A percentile compares a stretch with the other conserved stretches of the same genome.
phyloP scores from a whole-genome alignment of 1,140 invertebrate genomes.

The Thaumetopoea pityocampa region DNA sequence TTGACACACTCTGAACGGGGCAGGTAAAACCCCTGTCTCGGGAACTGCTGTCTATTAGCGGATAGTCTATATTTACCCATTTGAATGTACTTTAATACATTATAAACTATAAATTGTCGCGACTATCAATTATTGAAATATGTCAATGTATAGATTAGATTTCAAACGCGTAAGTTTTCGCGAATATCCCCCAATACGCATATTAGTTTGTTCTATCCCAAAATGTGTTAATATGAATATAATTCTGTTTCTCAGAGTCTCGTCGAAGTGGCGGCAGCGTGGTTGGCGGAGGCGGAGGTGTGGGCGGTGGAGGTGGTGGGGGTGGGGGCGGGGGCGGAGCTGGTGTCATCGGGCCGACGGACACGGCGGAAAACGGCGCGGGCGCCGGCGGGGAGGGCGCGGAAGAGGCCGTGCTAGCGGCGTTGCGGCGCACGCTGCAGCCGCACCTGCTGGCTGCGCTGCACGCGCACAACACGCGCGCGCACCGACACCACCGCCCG shows the following conservation, averaged over 20 bases:
- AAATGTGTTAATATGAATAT: too few relatives aligned
- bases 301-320: conserved; percentile 12
- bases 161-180: too few relatives aligned
- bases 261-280: conserved; percentile 27
- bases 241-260: conserved; percentile 34
- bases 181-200: too few relatives aligned
- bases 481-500: conserved; percentile 27
- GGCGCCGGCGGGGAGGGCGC: conserved; percentile 45
- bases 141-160: too few relatives aligned
- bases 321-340: conserved; percentile 4
- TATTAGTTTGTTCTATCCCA: too few relatives aligned
- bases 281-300: conserved; percentile 5
- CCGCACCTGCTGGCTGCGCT: conserved; percentile 80
- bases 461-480: conserved; percentile 53
- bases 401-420: conserved; percentile 79
- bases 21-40: too few relatives aligned
- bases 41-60: too few relatives aligned
- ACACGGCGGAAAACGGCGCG: conserved; percentile 57
- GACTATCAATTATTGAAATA: too few relatives aligned
- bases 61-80: too few relatives aligned
- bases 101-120: too few relatives aligned
- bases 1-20: too few relatives aligned
- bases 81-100: too few relatives aligned
- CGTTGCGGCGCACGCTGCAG: conserved; percentile 79
- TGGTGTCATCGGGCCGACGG: conserved; percentile 39